Conservation (phyloP, 1,140 invertebrate genomes). For the Bombus consobrinus region DNA sequence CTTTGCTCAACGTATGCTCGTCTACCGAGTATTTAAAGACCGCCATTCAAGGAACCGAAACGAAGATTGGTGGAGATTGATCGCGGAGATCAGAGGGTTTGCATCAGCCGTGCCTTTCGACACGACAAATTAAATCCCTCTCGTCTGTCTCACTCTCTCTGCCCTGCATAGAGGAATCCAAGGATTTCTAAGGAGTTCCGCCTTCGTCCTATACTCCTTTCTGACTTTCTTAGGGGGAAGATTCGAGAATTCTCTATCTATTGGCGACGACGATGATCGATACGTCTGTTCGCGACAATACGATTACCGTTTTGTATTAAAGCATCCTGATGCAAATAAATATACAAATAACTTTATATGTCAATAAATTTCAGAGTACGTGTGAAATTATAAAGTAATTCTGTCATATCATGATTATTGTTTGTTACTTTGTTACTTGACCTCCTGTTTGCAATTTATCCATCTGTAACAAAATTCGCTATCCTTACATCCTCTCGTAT, state of each 20-base stretch:
- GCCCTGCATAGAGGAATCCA: constrained; percentile 46
- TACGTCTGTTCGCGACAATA: neutral
- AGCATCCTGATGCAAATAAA: neutral
- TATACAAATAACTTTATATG: neutral
- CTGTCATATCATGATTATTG: neutral
- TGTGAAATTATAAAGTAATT: neutral
- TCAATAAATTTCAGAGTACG: neutral
- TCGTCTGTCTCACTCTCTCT: constrained; percentile 26
- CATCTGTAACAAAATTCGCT: neutral
- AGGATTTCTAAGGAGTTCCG: constrained; percentile 55
- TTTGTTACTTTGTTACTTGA: too few relatives aligned
- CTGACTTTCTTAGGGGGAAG: constrained; percentile 24
- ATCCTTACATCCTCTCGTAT: neutral
- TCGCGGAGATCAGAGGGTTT: constrained; percentile 50
- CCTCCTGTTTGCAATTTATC: too few relatives aligned
- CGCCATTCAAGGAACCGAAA: constrained; percentile 21
- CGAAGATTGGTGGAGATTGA: constrained; percentile 46
- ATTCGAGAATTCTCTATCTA: neutral
- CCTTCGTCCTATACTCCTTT: constrained; percentile 34
- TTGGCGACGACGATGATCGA: constrained; percentile 25
- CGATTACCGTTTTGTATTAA: neutral
- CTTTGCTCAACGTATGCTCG: neutral
- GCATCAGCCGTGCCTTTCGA: constrained; percentile 49
- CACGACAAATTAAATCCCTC: constrained; percentile 62
- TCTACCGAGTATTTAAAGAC: constrained; percentile 14